phyloP scores from a whole-genome alignment of 53 echinoderm and acorn worm species.

The Zoroaster sp. region DNA sequence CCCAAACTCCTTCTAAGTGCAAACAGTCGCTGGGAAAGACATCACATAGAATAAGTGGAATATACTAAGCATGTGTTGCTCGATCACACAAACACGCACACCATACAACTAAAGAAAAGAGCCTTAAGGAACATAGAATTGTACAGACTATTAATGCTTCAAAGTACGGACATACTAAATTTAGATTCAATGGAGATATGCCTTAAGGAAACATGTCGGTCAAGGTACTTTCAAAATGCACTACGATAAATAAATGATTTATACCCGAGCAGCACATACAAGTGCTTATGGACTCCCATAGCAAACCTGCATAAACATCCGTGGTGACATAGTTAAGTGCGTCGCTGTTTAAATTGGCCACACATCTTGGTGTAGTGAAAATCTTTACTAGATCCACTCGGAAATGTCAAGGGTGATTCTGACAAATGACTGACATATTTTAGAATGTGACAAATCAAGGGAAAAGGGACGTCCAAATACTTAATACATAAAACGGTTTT shows the following conservation, averaged over 20 bases:
- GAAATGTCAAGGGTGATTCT: neutral
- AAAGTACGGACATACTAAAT: constrained; percentile 7
- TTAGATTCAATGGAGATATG: neutral
- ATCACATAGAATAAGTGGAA: neutral
- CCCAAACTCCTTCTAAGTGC: neutral
- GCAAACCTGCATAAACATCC: constrained; percentile 1
- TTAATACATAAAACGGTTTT: no score
- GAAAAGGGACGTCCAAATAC: neutral
- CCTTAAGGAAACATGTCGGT: neutral
- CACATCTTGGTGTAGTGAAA: neutral
- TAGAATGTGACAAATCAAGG: neutral
- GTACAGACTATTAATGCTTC: neutral
- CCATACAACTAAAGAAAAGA: neutral
- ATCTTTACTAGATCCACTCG: no score
- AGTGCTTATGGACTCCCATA: neutral
- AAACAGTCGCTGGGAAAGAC: neutral
- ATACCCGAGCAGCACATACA: neutral
- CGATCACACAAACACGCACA: neutral
- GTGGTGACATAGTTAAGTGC: neutral
- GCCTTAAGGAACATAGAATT: neutral
- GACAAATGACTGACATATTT: neutral
- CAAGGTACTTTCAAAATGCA: constrained; percentile 13
- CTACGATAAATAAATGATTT: neutral
- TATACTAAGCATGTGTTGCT: neutral
- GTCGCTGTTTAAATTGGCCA: neutral